phyloP scores from a whole-genome alignment of 2,113 vertebrate species.

The Chaetodon trifascialis region DNA sequence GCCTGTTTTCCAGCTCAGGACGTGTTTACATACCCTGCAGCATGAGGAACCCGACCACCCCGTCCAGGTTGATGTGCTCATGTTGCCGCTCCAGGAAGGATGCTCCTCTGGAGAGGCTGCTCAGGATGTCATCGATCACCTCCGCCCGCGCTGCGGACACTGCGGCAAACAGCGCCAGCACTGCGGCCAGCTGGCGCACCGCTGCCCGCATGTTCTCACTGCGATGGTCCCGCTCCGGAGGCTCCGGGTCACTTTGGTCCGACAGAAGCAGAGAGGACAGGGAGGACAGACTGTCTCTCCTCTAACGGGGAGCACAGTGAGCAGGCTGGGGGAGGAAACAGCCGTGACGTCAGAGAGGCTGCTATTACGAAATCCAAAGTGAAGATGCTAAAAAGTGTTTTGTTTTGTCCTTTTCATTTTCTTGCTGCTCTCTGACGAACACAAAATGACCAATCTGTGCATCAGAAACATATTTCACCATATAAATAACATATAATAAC shows the following conservation, averaged over 20 bases:
- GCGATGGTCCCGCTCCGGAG: neutral
- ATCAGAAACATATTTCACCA: too few species aligned
- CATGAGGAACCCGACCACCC: constrained; percentile 85
- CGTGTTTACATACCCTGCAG: constrained; percentile 83
- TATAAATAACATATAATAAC: too few species aligned
- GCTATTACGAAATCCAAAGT: constrained; percentile 1
- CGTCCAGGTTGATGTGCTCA: constrained; percentile 87
- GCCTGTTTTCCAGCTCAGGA: neutral
- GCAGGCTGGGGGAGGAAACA: neutral
- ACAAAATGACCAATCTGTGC: too few species aligned
- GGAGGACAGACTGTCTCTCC: constrained; percentile 9
- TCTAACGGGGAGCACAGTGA: neutral
- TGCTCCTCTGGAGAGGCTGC: constrained; percentile 81
- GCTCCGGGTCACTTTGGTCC: neutral
- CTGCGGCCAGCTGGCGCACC: constrained; percentile 46
- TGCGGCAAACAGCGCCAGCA: constrained; percentile 65
- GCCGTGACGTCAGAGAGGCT: constrained; percentile 49
- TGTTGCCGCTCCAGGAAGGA: constrained; percentile 85
- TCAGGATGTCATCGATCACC: constrained; percentile 82
- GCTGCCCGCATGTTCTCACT: constrained; percentile 68
- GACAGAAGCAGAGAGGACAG: neutral
- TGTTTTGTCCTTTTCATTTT: too few species aligned
- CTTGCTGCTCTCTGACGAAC: too few species aligned
- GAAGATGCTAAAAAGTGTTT: too few species aligned
- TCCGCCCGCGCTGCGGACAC: constrained; percentile 70